Conservation (phyloP, 2,113 vertebrate genomes). For the Haemorhous mexicanus region DNA sequence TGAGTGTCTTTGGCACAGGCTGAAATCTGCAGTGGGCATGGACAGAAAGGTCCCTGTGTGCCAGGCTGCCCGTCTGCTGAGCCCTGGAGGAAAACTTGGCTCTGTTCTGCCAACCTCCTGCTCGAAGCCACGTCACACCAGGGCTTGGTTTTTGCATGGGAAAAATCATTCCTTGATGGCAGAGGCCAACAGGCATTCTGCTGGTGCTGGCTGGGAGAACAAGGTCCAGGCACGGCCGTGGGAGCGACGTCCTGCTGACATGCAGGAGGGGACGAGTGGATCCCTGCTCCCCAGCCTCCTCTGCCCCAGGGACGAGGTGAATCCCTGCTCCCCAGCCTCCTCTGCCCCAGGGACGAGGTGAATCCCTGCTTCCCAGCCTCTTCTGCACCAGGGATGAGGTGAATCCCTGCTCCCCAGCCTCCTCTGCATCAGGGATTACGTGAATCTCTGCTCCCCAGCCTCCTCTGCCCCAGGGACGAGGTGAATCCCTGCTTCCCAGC, state of each 20-base stretch:
- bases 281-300: neutral
- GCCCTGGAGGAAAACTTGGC: neutral
- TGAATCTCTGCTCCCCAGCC: neutral
- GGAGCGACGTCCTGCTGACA: rapidly evolving
- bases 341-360: neutral
- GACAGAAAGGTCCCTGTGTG: neutral
- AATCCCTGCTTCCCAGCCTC: neutral
- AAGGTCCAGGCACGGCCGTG: neutral
- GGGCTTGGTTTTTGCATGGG: neutral
- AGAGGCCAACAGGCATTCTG: neutral
- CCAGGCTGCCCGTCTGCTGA: neutral
- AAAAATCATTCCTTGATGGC: neutral
- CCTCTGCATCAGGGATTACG: neutral
- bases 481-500: neutral
- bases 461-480: neutral
- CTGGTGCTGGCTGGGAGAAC: neutral
- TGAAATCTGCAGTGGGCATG: neutral
- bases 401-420: neutral
- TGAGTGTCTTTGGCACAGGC: conserved; percentile 27
- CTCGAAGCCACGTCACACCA: neutral
- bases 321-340: neutral
- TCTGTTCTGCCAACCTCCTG: neutral
- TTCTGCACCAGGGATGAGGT: no score
- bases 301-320: neutral
- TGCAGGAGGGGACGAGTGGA: neutral